phyloP scores from a whole-genome alignment of 2,888 invertebrate species.

The Ormyrus labotus region DNA sequence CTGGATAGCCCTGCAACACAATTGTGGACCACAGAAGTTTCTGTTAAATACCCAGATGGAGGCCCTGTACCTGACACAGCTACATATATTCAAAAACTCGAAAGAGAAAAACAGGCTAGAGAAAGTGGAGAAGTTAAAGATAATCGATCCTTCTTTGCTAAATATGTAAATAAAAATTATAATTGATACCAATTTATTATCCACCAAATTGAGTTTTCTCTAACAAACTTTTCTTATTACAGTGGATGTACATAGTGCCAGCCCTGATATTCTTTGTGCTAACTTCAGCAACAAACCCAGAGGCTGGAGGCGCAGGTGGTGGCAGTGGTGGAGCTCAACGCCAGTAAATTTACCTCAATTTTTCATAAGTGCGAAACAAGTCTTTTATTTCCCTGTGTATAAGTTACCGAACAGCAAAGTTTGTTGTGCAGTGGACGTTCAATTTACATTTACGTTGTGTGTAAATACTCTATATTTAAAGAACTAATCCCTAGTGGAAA shows the following conservation, averaged over 20 bases:
- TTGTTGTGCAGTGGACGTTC: constrained; percentile 17
- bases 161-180: constrained; percentile 88
- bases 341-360: constrained; percentile 61
- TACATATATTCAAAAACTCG: constrained; percentile 94
- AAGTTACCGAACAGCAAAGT: constrained; percentile 13
- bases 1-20: constrained; percentile 75
- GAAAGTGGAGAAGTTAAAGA: constrained; percentile 94
- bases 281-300: constrained; percentile 91
- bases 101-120: constrained; percentile 91
- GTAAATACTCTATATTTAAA: background rate
- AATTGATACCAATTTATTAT: background rate
- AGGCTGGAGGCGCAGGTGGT: constrained; percentile 76
- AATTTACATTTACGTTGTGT: constrained; percentile 9
- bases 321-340: constrained; percentile 69
- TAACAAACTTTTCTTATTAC: constrained; percentile 73
- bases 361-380: constrained; percentile 7
- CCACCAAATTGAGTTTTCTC: background rate
- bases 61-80: constrained; percentile 97
- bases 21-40: constrained; percentile 86
- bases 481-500: no score
- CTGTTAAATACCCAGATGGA: constrained; percentile 86
- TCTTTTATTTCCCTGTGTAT: constrained; percentile 27
- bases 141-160: constrained; percentile 95
- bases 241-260: constrained; percentile 99
- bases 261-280: constrained; percentile 93